Evolutionary conservation across 2,797 vertebrate species (phyloP).

Genomic region (Brachymystax lenok): DNA sequence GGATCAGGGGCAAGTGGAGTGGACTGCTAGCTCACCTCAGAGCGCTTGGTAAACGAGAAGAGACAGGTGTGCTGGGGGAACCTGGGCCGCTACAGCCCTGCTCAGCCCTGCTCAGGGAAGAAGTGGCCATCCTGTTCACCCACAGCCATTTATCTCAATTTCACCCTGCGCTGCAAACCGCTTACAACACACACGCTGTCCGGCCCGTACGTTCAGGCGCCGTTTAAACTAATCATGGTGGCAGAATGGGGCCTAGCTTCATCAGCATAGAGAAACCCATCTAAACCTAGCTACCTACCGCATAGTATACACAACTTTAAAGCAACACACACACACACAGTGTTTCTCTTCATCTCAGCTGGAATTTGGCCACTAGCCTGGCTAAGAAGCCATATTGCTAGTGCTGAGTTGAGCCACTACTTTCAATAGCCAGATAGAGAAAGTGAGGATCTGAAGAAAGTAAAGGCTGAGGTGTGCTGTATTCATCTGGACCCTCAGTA

Average conservation of each 20-base stretch:
- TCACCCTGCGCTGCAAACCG: slow-evolving; percentile 42
- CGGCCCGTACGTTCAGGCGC: not conserved
- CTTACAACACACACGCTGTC: slow-evolving; percentile 9
- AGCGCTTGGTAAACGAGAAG: slow-evolving; percentile 38
- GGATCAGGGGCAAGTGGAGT: slow-evolving; percentile 3
- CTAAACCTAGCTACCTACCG: not conserved
- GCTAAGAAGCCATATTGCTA: too few relatives aligned
- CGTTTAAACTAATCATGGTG: slow-evolving; percentile 26
- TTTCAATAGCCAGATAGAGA: too few relatives aligned
- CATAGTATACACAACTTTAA: not conserved
- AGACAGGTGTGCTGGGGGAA: slow-evolving; percentile 54
- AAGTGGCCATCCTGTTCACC: slow-evolving; percentile 55
- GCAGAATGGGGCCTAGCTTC: slow-evolving; percentile 14
- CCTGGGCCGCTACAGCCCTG: slow-evolving; percentile 21
- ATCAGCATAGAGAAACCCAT: slow-evolving; percentile 10
- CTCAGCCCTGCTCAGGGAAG: slow-evolving; percentile 47
- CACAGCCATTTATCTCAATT: slow-evolving; percentile 76
- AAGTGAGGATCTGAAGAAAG: too few relatives aligned
- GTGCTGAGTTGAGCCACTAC: too few relatives aligned
- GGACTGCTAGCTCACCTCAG: not conserved
- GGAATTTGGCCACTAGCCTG: not conserved
- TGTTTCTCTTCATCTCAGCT: not conserved
- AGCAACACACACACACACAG: not conserved
- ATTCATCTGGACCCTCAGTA: too few relatives aligned
- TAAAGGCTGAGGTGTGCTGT: too few relatives aligned